Conservation (phyloP, 2,888 invertebrate species). For the Amiota communis region DNA sequence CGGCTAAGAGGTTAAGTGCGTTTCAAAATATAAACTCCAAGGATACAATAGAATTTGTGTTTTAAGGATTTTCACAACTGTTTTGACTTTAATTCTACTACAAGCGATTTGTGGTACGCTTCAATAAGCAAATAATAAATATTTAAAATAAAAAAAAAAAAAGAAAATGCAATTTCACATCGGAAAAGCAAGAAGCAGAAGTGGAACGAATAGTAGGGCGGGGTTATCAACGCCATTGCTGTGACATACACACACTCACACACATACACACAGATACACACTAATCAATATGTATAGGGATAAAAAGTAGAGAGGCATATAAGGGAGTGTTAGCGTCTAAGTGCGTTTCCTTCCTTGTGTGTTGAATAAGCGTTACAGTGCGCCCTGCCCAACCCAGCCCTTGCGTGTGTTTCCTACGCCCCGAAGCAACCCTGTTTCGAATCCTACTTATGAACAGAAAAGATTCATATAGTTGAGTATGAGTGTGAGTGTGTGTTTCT, state of each 20-base stretch:
- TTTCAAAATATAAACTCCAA: constrained; percentile 46
- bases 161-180: constrained; percentile 4
- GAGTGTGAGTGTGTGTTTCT: not conserved
- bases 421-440: constrained; percentile 29
- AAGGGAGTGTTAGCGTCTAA: constrained; percentile 36
- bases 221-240: constrained; percentile 66
- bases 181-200: constrained; percentile 39
- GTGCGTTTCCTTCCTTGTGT: constrained; percentile 40
- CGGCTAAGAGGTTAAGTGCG: constrained; percentile 57
- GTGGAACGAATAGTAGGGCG: constrained; percentile 52
- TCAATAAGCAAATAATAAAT: constrained; percentile 38
- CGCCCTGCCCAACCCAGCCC: not conserved
- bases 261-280: constrained; percentile 20
- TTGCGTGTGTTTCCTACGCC: constrained; percentile 32
- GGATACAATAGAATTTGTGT: constrained; percentile 30
- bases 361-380: not conserved
- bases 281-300: not conserved
- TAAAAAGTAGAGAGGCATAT: constrained; percentile 16
- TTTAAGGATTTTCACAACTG: constrained; percentile 35
- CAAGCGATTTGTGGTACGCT: constrained; percentile 2
- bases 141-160: constrained; percentile 39
- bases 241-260: constrained; percentile 41
- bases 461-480: not conserved
- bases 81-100: constrained; percentile 52
- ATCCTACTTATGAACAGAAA: constrained; percentile 1